These are phyloP conservation scores for Drosophila tristis DNA, from an alignment of 1,140 invertebrate genomes.

Conservation along the genomic window DNA sequence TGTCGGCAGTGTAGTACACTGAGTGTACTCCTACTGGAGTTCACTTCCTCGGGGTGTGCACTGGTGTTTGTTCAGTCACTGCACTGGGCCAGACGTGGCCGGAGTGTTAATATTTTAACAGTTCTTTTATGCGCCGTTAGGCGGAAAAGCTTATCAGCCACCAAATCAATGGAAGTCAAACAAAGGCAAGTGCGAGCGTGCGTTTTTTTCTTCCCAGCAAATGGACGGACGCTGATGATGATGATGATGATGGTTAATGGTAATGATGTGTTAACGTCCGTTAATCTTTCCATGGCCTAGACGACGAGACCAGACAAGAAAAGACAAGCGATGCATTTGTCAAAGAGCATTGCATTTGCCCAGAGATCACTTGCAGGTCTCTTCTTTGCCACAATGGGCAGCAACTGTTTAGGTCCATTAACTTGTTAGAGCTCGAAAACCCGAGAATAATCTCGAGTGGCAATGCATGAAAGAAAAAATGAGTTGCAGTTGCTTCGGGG, in stretches of 20 bases:
- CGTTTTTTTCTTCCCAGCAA: constrained; percentile 14
- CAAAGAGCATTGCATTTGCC: not conserved
- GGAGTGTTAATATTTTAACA: constrained; percentile 21
- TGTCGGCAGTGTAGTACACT: too few species aligned
- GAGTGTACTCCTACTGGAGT: too few species aligned
- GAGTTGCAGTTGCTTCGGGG: too few species aligned
- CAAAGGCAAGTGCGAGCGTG: constrained; percentile 8
- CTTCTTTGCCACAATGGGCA: constrained; percentile 14
- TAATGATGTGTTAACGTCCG: constrained; percentile 17
- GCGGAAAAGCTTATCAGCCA: constrained; percentile 40
- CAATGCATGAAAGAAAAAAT: too few species aligned
- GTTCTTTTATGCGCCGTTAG: constrained; percentile 41
- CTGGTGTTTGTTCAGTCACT: constrained; percentile 8
- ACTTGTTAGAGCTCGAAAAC: not conserved
- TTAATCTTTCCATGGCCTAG: constrained; percentile 35
- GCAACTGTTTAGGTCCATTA: constrained; percentile 15
- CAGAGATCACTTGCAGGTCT: not conserved
- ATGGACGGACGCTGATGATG: not conserved
- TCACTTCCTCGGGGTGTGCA: not conserved
- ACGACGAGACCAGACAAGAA: not conserved
- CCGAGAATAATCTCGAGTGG: constrained; percentile 8
- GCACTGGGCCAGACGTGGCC: constrained; percentile 19
- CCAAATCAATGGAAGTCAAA: constrained; percentile 14
- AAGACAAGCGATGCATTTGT: constrained; percentile 44
- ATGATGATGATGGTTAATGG: not conserved